phyloP scores from a whole-genome alignment of 2,797 vertebrate species.

The Thalassophryne amazonica region DNA sequence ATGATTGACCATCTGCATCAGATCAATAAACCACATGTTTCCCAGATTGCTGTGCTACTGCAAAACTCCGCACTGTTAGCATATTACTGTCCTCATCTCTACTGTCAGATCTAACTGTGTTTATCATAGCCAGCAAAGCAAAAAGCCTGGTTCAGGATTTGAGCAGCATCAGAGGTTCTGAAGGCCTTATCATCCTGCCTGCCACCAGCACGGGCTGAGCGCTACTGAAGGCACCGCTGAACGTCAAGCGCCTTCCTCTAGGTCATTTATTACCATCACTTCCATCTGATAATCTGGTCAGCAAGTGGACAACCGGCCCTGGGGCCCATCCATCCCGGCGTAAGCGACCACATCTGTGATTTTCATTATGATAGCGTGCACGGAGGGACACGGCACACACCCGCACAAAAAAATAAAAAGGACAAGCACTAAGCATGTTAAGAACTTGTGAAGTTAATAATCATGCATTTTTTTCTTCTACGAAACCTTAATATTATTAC shows the following conservation, averaged over 20 bases:
- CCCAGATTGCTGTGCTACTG: background rate
- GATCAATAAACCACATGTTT: background rate
- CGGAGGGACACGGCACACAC: background rate
- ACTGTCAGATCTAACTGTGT: constrained; percentile 3
- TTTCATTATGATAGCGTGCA: constrained; percentile 64
- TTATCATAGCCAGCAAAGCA: constrained; percentile 48
- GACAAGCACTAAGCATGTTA: background rate
- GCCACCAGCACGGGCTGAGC: constrained; percentile 9
- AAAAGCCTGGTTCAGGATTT: constrained; percentile 24
- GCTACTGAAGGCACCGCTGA: constrained; percentile 12
- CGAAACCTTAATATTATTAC: too few relatives aligned
- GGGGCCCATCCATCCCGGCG: constrained; percentile 60
- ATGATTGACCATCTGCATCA: background rate
- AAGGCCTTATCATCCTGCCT: constrained; percentile 53
- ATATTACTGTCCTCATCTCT: background rate
- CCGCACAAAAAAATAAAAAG: background rate
- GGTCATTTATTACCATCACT: constrained; percentile 69
- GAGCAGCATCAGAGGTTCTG: constrained; percentile 38
- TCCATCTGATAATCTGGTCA: constrained; percentile 56
- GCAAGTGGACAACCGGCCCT: constrained; percentile 29
- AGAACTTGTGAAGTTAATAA: background rate
- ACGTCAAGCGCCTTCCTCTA: constrained; percentile 18
- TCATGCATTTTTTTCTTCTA: too few relatives aligned
- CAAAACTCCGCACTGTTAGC: constrained; percentile 5
- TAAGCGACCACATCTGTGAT: constrained; percentile 64